These are phyloP conservation scores for Sebastes fasciatus DNA, from an alignment of 2,113 vertebrate species.

Conservation along the genomic window DNA sequence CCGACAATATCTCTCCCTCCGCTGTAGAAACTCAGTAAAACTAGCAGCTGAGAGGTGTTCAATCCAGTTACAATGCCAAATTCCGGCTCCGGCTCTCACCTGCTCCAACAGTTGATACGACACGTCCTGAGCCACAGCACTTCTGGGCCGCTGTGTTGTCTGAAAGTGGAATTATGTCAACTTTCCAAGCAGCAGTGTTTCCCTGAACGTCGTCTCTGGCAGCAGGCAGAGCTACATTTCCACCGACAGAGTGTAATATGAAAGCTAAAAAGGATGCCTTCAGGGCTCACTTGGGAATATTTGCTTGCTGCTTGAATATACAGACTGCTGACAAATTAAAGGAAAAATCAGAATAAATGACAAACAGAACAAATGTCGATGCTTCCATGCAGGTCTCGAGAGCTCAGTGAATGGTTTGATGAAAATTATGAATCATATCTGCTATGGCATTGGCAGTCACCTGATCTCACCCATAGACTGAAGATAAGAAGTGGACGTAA, in stretches of 20 bases:
- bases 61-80: slow-evolving; percentile 19
- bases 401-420: background rate
- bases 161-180: slow-evolving; percentile 42
- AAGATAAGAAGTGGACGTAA: no score
- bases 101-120: slow-evolving; percentile 30
- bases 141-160: slow-evolving; percentile 10
- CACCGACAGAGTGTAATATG: slow-evolving; percentile 12
- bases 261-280: slow-evolving; percentile 38
- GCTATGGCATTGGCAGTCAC: background rate
- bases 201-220: slow-evolving; percentile 34
- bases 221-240: slow-evolving; percentile 24
- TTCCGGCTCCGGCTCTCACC: slow-evolving; percentile 23
- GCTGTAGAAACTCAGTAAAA: slow-evolving; percentile 18
- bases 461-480: background rate
- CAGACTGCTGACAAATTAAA: slow-evolving; percentile 33
- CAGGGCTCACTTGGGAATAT: slow-evolving; percentile 50
- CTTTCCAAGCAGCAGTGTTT: slow-evolving; percentile 35
- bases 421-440: background rate
- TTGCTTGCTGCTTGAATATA: slow-evolving; percentile 20
- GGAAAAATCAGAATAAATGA: slow-evolving; percentile 4
- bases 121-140: background rate
- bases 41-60: slow-evolving; percentile 22
- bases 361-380: background rate
- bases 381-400: background rate
- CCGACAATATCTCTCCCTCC: background rate